phyloP scores from a whole-genome alignment of 2,888 invertebrate species.

The Rhopalosiphum nymphaeae region DNA sequence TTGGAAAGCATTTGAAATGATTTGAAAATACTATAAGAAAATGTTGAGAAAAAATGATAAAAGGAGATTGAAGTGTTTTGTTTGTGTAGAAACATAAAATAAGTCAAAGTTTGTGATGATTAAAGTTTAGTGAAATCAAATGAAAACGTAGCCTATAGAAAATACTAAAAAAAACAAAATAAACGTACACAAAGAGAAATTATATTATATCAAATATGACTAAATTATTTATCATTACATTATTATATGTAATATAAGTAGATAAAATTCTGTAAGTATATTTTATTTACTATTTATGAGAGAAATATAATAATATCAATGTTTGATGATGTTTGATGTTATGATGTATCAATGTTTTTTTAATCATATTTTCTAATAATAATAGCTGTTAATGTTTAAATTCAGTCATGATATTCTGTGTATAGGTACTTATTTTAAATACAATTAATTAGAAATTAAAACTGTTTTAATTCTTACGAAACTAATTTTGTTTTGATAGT shows the following conservation, averaged over 20 bases:
- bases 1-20: background rate
- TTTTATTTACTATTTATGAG: background rate
- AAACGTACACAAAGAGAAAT: background rate
- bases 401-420: background rate
- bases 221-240: background rate
- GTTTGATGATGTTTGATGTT: no score
- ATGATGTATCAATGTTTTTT: background rate
- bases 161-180: background rate
- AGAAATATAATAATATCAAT: background rate
- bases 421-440: background rate
- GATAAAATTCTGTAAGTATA: background rate
- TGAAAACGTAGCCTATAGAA: background rate
- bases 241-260: background rate
- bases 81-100: background rate
- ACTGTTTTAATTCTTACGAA: background rate
- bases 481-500: background rate
- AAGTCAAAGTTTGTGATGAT: constrained; percentile 14
- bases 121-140: constrained; percentile 1
- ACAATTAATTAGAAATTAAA: background rate
- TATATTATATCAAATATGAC: background rate
- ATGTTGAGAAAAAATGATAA: background rate
- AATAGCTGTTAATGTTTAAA: background rate
- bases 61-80: constrained; percentile 30
- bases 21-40: background rate
- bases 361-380: background rate